A percentile compares a stretch with the other conserved stretches of the same genome.
Conservation (phyloP, 2,888 invertebrate genomes). For the Microchrysa polita region DNA sequence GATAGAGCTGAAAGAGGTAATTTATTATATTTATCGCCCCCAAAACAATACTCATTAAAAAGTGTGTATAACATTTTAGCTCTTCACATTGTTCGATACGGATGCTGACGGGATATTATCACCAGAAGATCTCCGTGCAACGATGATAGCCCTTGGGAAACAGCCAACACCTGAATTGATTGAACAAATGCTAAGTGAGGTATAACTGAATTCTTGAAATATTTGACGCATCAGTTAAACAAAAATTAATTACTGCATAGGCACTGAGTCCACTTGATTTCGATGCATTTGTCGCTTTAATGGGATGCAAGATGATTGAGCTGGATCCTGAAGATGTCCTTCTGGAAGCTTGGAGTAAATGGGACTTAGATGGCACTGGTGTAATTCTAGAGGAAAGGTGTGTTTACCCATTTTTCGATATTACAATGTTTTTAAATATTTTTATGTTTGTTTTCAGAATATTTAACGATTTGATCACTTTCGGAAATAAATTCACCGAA, state of each 20-base stretch:
- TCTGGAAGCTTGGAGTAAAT: slow-evolving; percentile 71
- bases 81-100: slow-evolving; percentile 72
- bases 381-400: slow-evolving; percentile 73
- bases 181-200: slow-evolving; percentile 72
- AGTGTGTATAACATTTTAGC: slow-evolving; percentile 64
- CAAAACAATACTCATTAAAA: background rate
- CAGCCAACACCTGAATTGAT: slow-evolving; percentile 69
- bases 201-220: slow-evolving; percentile 53
- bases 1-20: slow-evolving; percentile 74
- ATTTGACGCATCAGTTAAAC: slow-evolving; percentile 2
- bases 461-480: slow-evolving; percentile 72
- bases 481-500: slow-evolving; percentile 72
- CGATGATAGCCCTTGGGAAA: slow-evolving; percentile 70
- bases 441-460: slow-evolving; percentile 64
- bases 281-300: slow-evolving; percentile 71
- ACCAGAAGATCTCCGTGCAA: slow-evolving; percentile 71
- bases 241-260: slow-evolving; percentile 51
- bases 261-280: slow-evolving; percentile 70
- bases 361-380: slow-evolving; percentile 72
- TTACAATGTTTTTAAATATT: background rate
- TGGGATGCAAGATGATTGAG: slow-evolving; percentile 71
- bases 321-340: slow-evolving; percentile 73
- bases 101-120: slow-evolving; percentile 74
- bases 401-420: slow-evolving; percentile 13
- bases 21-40: background rate